Evolutionary conservation across 2,113 vertebrate genomes (phyloP), one percentile per base, ranked within the genome.

Genomic region (Colius striatus): DNA sequence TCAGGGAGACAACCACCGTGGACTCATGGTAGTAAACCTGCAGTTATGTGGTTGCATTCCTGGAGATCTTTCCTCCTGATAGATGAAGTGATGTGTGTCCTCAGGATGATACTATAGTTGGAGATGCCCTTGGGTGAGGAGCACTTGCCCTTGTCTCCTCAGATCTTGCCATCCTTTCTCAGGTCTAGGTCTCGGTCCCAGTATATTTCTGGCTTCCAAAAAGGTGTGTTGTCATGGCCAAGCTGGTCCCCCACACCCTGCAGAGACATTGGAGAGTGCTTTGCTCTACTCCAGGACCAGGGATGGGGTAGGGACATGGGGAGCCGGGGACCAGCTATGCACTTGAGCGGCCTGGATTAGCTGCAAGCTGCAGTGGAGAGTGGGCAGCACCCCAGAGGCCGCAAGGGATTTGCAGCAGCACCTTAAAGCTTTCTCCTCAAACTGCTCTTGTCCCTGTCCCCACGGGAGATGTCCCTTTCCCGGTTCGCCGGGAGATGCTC

Each of bases 31-130:
- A 20, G 30, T 6, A 38, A 10, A 63, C 38, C 38, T 36, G 10
- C 51, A 41, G 22, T 12, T 2, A 0, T 3, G 25, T 8, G 30
- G 12, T 25, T 25, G 21, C 32, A 21, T 8, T 36, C 32, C 50
- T 50, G 43, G 50, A 55, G 41, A 47, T 5, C 67, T 62, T 73
- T 54, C 38, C 29, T 85, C 41, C 43, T 10, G 43, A 17, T 29
- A 43, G 61, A 41, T 50, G 61, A 66, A 20, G 72, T 3, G 4
- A 34, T 9, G 34, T 12, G 6, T 30, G 45, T 51, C 43, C 53
- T 67, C 62, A 10, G 53, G 23, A 34, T 13, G 36, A 18, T 15
- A 41, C 60, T 51, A 15, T 0, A 2, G 22, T 29, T 66, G 71
- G 51, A 75, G n/a, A 50, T n/a, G 23, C 11, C 51, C 43, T 43